phyloP scores from a whole-genome alignment of 2,113 vertebrate species.

The Gallinago jamesoni region DNA sequence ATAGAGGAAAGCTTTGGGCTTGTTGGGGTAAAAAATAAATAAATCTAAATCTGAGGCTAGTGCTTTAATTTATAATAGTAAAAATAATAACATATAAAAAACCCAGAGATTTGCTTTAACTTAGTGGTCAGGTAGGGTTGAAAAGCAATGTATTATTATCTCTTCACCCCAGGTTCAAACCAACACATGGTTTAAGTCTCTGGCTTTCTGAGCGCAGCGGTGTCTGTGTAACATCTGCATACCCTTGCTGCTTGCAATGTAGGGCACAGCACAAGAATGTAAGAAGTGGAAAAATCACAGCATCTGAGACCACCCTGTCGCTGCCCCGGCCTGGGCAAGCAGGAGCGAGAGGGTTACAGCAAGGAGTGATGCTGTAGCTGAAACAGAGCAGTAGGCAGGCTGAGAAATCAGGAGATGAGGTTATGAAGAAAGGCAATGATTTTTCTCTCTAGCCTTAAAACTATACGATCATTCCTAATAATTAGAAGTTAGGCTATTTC shows the following conservation, averaged over 20 bases:
- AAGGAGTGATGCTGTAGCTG: background rate
- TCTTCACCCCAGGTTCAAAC: background rate
- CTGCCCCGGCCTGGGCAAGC: no score
- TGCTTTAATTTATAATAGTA: background rate
- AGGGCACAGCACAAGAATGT: background rate
- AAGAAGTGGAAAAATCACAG: background rate
- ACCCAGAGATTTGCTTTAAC: background rate
- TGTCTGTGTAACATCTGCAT: rapidly evolving
- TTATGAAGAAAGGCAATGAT: background rate
- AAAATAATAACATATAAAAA: background rate
- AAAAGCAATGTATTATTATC: background rate
- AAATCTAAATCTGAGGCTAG: background rate
- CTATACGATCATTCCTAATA: background rate
- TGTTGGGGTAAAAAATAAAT: background rate
- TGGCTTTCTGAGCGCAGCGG: background rate
- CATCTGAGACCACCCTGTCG: background rate
- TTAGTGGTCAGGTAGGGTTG: background rate
- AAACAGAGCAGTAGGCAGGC: background rate
- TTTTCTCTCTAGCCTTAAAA: background rate
- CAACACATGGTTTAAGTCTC: background rate
- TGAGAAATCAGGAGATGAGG: background rate
- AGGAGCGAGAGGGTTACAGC: background rate
- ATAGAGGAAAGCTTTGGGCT: background rate
- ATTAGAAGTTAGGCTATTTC: background rate
- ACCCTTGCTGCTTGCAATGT: background rate